Base-by-base conservation (phyloP, 2,888 invertebrate genomes). In the Eilema sororculum region DNA sequence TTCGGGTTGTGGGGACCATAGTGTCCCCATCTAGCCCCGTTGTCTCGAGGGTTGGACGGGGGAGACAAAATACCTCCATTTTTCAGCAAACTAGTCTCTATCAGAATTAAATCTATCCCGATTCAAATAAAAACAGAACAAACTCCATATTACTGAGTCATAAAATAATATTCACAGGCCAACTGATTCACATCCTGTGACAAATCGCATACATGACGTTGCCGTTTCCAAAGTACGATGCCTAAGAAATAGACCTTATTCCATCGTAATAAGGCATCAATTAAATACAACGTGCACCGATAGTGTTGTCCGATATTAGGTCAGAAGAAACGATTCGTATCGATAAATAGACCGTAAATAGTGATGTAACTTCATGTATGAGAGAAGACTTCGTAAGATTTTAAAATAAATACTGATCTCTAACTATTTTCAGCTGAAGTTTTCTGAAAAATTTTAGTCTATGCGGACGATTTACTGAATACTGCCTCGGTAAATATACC, bases 261-360 rank as follows among this genome's bases (percentile, higher is more conserved):
- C 5, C 52, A n/a, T 6, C 0, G 28, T 1, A n/a, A 13, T 13
- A 52, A 64, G 5, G 46, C 20, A 12, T 28, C 12, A 6, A 10
- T 12, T 52, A 10, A 28, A n/a, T n/a, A 4, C 20, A 28, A 0
- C n/a, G 28, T n/a, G 46, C n/a, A 28, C 12, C n/a, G 41, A n/a
- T 28, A 66, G 22, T 66, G 59, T 41, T 65, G 66, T 59, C 8
- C 24, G 16, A 25, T 41, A 66, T 58, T 59, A 59, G 66, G 66
- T 66, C 66, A 66, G 25, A 37, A 41, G 37, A 28, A 66, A 66
- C 58, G 66, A 28, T 59, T 33, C 41, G 41, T 66, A 28, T 66
- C 66, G 66, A 59, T 66, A 59, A 66, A 66, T 41, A 41, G 28
- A 41, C 41, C 66, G 41, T 59, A 8, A 59, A 58, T 59, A 66